These are phyloP conservation scores for Pemphigus obesinymphae DNA, from an alignment of 1,140 invertebrate genomes.

Conservation along the genomic window DNA sequence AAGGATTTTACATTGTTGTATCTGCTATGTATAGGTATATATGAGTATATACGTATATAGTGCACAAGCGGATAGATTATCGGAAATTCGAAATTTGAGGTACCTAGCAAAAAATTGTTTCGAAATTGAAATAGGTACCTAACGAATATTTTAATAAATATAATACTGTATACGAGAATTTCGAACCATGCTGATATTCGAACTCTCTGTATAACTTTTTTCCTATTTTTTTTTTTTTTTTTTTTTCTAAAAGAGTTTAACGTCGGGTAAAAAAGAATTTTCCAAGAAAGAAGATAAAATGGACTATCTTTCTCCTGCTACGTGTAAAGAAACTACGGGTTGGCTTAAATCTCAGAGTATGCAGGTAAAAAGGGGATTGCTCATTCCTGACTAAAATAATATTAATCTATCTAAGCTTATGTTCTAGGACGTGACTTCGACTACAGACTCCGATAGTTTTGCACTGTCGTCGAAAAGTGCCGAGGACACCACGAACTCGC, in stretches of 20 bases:
- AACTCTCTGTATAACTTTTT: neutral
- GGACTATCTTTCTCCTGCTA: constrained; percentile 27
- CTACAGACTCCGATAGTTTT: constrained; percentile 22
- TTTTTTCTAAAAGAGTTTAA: constrained; percentile 24
- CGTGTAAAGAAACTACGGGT: constrained; percentile 28
- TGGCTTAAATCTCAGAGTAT: constrained; percentile 45
- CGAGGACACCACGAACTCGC: neutral
- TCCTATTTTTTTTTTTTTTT: neutral
- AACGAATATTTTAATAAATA: too few species aligned
- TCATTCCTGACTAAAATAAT: neutral
- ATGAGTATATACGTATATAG: too few species aligned
- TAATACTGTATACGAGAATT: neutral
- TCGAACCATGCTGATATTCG: neutral
- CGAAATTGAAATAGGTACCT: too few species aligned
- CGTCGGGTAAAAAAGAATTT: constrained; percentile 27
- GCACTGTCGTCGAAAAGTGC: neutral
- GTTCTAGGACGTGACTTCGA: constrained; percentile 12
- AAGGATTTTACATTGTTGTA: neutral
- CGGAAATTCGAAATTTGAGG: too few species aligned
- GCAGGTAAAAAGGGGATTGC: constrained; percentile 28
- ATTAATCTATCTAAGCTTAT: neutral
- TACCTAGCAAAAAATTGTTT: too few species aligned
- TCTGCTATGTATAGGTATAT: too few species aligned
- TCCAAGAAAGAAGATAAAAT: constrained; percentile 36
- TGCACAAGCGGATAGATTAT: too few species aligned